Percentiles rank a stretch among this genome's conserved stretches.
Evolutionary conservation across 92 coral and sea anemone species (phyloP).

Genomic region (Phenganax stokvisi): DNA sequence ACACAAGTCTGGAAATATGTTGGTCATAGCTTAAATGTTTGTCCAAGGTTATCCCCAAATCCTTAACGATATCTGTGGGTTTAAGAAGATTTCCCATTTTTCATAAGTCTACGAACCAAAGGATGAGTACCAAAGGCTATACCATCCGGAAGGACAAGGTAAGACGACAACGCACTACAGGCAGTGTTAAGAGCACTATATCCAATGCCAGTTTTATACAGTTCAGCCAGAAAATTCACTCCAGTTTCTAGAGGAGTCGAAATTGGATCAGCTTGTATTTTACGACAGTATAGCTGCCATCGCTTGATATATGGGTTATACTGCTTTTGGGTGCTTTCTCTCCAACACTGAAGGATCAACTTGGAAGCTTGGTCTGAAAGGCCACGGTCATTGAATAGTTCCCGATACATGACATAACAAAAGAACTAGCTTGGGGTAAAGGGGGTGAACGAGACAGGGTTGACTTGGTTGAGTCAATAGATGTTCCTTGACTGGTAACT

Average conservation of each 20-base stretch:
- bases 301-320: conserved; percentile 12
- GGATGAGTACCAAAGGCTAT: conserved; percentile 51
- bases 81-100: not conserved
- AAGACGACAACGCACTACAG: conserved; percentile 44
- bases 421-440: conserved; percentile 41
- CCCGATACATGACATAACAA: conserved; percentile 41
- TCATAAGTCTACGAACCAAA: conserved; percentile 47
- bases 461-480: conserved; percentile 42
- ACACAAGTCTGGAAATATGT: no score
- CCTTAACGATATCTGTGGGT: no score
- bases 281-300: conserved; percentile 26
- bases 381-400: conserved; percentile 35
- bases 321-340: conserved; percentile 33
- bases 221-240: conserved; percentile 41
- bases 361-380: conserved; percentile 12
- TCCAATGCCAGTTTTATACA: conserved; percentile 33
- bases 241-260: conserved; percentile 33
- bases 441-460: conserved; percentile 49
- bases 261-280: conserved; percentile 18
- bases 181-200: conserved; percentile 50
- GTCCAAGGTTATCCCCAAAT: no score
- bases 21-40: no score
- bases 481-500: conserved; percentile 31
- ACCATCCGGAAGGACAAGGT: conserved; percentile 15
- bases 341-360: conserved; percentile 38